Base-by-base conservation (phyloP, 2,888 invertebrate genomes). In the Latrodectus hesperus region DNA sequence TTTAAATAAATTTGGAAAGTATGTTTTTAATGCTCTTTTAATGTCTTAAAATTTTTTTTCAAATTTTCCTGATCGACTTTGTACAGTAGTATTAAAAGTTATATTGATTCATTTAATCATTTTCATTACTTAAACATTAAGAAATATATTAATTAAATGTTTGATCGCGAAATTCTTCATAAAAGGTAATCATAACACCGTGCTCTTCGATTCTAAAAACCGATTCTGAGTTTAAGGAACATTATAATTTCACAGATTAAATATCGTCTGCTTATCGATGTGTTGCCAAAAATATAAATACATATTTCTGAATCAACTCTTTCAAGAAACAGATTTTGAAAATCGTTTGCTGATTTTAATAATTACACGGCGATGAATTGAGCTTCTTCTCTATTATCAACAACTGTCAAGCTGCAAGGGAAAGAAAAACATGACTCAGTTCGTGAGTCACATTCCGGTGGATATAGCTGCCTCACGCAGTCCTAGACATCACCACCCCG, bases 391-490 rank as follows among this genome's bases (percentile, higher is more conserved):
- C 49, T 71, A 70, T 14, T 17, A 38, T 22, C 16, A 26, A 4
- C 55, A 55, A 12, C 22, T 55, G 11, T 55, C 55, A 16, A 55
- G 16, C 26, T 38, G 16, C 51, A n/a, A 52, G 76, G 76, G 49
- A 68, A 74, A 67, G 60, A 14, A 8, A 64, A 26, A 17, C n/a
- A 17, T 83, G 88, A 88, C 88, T 78, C 88, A 88, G 55, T 88
- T 84, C 38, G 84, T 88, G 84, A 88, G 84, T 82, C 88, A 88
- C 83, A 88, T 88, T 84, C 88, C 88, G 8, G 88, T 88, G 70
- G 88, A 88, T 70, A 84, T 88, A 0, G 84, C 76, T 52, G 80
- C 76, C 26, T 81, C 80, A 10, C 67, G 88, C 38, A 79, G 83
- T 55, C 88, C 84, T 53, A 68, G 84, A 14, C 79, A 38, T 14